Evolutionary conservation across 2,113 vertebrate genomes (phyloP), one percentile per base, ranked within the genome.

Genomic region (Ancistrus triradiatus): DNA sequence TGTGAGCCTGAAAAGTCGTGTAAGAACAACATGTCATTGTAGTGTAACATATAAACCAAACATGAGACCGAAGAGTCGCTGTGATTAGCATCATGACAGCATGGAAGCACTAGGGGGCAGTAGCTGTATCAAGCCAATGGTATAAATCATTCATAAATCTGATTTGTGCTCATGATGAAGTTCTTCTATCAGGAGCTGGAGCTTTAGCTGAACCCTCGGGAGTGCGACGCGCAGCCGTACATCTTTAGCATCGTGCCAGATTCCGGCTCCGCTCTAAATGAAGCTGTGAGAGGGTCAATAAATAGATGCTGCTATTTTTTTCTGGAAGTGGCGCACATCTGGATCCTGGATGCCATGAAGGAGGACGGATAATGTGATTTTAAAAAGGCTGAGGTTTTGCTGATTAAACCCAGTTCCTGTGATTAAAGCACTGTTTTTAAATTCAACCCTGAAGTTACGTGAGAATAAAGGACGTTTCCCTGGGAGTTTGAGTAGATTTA

Each of bases 281-380:
- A 35, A 47, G 49, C 50, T 14, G 15, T 6, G 9, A 46, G 9
- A 47, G 47, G 9, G 8, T 8, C 21, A 62, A 57, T 63, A 24
- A 51, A 66, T 50, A 72, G 28, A 35, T 63, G 17, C 25, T 21
- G 40, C 38, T 19, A 47, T 37, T 68, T 38, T 51, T 37, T 63
- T 24, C 49, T 57, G 18, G 10, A 44, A 21, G 28, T 63, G 55
- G 40, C 35, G 15, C 44, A 66, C 52, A 48, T 66, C 50, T 61
- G 63, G 64, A 66, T 57, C n/a, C 8, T 13, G 1, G 38, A n/a
- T 37, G 35, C 13, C n/a, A 2, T n/a, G n/a, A 14, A n/a, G 14
- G n/a, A 15, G 38, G 14, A 15, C 38, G n/a, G 38, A n/a, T 42
- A 42, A n/a, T 6, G 3, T 42, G 13, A 42, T 42, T 42, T 14